Conservation (phyloP, 2,113 vertebrate genomes). For the western clawed frog (Xenopus tropicalis) region UCB_Xtro_10.0 CM004444.2:53198001-53198500, state of each 20-base stretch:
- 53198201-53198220: background rate
- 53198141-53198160: background rate
- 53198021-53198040: no score
- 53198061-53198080: no score
- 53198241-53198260: background rate
- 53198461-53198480: constrained; percentile 27
- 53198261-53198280: background rate
- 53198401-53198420: background rate
- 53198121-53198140: no score
- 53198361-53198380: background rate
- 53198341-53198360: background rate
- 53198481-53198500: background rate
- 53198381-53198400: background rate
- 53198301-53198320: constrained; percentile 18
- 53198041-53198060: no score
- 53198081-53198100: no score
- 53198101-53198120: no score
- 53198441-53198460: background rate
- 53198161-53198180: no score
- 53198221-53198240: background rate
- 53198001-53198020: no score
- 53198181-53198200: no score
- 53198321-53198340: constrained; percentile 6
- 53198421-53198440: constrained; percentile 10
- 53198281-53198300: background rate